phyloP scores from a whole-genome alignment of 2,797 vertebrate genomes.

The Neoniphon sammara region DNA sequence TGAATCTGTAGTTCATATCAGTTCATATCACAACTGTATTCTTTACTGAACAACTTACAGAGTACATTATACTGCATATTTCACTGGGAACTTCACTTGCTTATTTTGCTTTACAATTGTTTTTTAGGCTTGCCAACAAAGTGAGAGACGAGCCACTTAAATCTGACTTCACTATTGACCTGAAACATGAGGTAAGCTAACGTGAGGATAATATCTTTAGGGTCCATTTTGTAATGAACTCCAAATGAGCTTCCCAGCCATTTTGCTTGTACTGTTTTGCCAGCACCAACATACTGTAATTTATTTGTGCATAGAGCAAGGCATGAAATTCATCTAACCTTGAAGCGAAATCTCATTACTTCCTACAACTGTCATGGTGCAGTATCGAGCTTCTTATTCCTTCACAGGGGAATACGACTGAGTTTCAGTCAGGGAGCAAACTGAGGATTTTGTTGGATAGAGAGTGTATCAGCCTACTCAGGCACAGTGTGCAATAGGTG shows the following conservation, averaged over 20 bases:
- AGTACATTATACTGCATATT: constrained; percentile 9
- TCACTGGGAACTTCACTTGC: neutral
- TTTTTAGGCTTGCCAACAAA: constrained; percentile 88
- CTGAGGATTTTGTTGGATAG: constrained; percentile 60
- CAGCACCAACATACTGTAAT: constrained; percentile 29
- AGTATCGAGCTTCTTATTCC: constrained; percentile 42
- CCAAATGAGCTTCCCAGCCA: constrained; percentile 18
- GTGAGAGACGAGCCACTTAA: constrained; percentile 90
- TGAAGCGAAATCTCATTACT: constrained; percentile 74
- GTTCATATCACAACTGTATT: neutral
- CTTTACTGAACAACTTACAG: neutral
- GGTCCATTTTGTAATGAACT: constrained; percentile 20
- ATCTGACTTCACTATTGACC: constrained; percentile 97
- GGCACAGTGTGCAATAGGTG: constrained; percentile 38
- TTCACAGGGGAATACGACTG: constrained; percentile 35
- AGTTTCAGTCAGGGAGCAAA: constrained; percentile 58
- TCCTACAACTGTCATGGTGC: constrained; percentile 64
- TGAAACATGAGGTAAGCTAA: constrained; percentile 94
- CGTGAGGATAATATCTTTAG: neutral
- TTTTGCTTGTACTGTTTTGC: constrained; percentile 32
- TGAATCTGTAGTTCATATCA: constrained; percentile 4
- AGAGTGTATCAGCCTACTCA: constrained; percentile 56
- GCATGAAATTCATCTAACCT: constrained; percentile 71
- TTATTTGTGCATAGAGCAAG: constrained; percentile 57
- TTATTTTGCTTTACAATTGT: neutral